Evolutionary conservation across 2,888 invertebrate species (phyloP), one percentile per base, ranked within the genome.

Genomic region (Xanthorhoe spadicearia): DNA sequence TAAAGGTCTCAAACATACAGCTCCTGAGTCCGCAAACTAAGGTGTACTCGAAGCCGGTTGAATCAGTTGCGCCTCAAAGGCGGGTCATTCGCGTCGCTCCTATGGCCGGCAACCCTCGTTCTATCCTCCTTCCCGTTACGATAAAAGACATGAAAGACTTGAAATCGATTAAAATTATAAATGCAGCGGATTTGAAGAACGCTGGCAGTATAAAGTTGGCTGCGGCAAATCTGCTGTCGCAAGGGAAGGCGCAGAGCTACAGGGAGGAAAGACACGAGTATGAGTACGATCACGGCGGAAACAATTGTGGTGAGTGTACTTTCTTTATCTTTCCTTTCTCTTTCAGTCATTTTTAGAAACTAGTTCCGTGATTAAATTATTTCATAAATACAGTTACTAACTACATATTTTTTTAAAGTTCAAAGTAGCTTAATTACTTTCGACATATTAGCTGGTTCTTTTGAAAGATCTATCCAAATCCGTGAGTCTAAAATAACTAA

Each of bases 91-190:
- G 92, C 38, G 92, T 92, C 0, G 90, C 93, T 0, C 93, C 93
- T 0, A 89, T 93, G 88, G 88, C 89, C 1, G 93, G 93, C 2
- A 94, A 94, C 77, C 94, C 95, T 4, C 89, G 96, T 15, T 96
- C 96, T 0, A 95, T 97, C 68, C 88, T 96, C 15, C 89, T 97
- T 19, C 96, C 96, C 0, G 95, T 96, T 6, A 95, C 95, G 43
- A 87, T 95, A 55, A 95, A 95, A 75, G 95, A 95, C 66, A 95
- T 96, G 88, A 95, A 96, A 84, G 95, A 95, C 80, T 93, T 96
- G 63, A 95, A 95, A 74, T 95, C 95, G 0, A 95, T 96, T 63
- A 96, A 96, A 88, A 96, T 96, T 62, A 94, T 96, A 59, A 96
- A 96, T 75, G 94, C 95, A 0, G 90, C 95, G 0, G 94, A 94